These are phyloP conservation scores for Xenopus borealis DNA, from an alignment of 2,113 vertebrate genomes.

Conservation along the genomic window DNA sequence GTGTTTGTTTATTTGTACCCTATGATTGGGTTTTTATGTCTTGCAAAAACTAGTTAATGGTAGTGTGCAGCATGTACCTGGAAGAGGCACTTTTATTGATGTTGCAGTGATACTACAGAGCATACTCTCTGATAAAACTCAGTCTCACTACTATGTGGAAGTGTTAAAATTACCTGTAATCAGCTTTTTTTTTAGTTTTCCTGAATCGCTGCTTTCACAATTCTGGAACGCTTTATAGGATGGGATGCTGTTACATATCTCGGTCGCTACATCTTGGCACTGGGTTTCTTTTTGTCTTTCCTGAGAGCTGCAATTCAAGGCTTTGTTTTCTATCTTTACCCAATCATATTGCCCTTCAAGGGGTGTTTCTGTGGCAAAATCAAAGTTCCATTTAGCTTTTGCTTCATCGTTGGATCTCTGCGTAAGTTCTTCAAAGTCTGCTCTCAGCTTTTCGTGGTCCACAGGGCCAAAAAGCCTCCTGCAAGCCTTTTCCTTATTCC, in stretches of 20 bases:
- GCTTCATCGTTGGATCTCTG: conserved; percentile 71
- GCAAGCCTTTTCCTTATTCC: conserved; percentile 59
- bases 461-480: conserved; percentile 83
- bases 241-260: not conserved
- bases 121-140: too few relatives aligned
- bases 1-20: too few relatives aligned
- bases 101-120: too few relatives aligned
- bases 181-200: conserved; percentile 82
- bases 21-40: too few relatives aligned
- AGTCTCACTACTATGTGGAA: too few relatives aligned
- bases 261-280: not conserved
- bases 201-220: conserved; percentile 21
- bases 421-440: conserved; percentile 62
- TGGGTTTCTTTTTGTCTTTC: not conserved
- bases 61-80: too few relatives aligned
- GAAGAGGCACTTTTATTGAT: too few relatives aligned
- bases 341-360: conserved; percentile 76
- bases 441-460: conserved; percentile 74
- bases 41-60: too few relatives aligned
- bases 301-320: not conserved
- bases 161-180: conserved; percentile 75
- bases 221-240: conserved; percentile 31
- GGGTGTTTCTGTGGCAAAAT: conserved; percentile 78
- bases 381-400: conserved; percentile 78
- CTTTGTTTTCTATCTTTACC: conserved; percentile 65